Evolutionary conservation across 2,888 invertebrate genomes (phyloP).

Genomic region (Drosophila trichaetosa): DNA sequence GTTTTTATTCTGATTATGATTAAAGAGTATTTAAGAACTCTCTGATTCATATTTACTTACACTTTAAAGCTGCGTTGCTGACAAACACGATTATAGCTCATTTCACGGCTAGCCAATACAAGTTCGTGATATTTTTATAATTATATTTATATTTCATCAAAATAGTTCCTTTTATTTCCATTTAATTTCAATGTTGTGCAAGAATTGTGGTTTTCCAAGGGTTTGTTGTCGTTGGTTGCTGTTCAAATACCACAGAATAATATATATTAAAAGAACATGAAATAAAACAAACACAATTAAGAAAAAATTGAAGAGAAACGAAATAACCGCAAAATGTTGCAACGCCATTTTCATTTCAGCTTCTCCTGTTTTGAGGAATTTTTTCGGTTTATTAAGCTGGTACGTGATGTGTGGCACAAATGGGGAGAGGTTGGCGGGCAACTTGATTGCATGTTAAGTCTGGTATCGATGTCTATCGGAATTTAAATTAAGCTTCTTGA

Average conservation of each 20-base stretch:
- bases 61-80: not conserved
- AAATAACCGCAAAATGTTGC: constrained; percentile 13
- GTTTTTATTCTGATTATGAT: not conserved
- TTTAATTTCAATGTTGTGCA: not conserved
- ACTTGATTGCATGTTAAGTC: constrained; percentile 21
- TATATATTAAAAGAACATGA: constrained; percentile 1
- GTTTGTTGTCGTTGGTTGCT: not conserved
- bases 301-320: constrained; percentile 14
- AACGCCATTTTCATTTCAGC: not conserved
- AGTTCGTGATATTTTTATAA: not conserved
- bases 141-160: constrained; percentile 11
- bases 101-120: not conserved
- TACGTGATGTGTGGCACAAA: not conserved
- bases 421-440: not conserved
- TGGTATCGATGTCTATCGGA: constrained; percentile 21
- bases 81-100: not conserved
- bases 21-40: not conserved
- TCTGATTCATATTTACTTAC: not conserved
- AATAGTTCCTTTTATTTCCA: not conserved
- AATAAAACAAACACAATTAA: constrained; percentile 40
- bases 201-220: not conserved
- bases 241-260: constrained; percentile 13
- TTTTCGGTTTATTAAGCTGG: not conserved
- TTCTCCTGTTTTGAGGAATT: not conserved
- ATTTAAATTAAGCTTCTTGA: constrained; percentile 15